These are phyloP conservation scores for Berghia stephanieae DNA, from an alignment of 1,140 invertebrate genomes.

Conservation along the genomic window DNA sequence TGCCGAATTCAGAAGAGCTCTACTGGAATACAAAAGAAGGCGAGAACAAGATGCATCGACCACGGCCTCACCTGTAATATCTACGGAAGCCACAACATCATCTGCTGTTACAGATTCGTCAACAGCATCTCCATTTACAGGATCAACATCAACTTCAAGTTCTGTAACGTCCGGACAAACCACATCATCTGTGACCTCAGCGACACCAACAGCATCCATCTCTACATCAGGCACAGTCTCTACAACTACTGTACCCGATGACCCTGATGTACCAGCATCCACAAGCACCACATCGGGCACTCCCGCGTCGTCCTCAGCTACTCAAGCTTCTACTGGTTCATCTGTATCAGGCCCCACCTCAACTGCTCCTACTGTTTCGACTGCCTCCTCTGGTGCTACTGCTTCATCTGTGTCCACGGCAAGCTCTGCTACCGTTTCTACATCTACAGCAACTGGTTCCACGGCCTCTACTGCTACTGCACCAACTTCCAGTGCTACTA, in stretches of 20 bases:
- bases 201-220: no score
- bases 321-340: neutral
- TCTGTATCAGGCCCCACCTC: neutral
- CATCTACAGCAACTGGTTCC: neutral
- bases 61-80: neutral
- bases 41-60: neutral
- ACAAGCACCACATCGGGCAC: no score
- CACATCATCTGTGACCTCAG: no score
- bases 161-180: no score
- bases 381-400: neutral
- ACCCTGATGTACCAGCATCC: no score
- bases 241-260: no score
- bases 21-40: neutral
- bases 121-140: neutral
- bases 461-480: neutral
- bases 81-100: neutral
- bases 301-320: no score
- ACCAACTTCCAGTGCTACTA: neutral
- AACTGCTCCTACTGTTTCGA: neutral
- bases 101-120: neutral
- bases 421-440: neutral
- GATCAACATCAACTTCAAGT: no score
- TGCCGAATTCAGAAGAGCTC: slow-evolving; percentile 3
- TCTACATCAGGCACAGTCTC: no score
- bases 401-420: neutral